These are phyloP conservation scores for Marmota flaviventris DNA, from an alignment of 2,113 vertebrate genomes.

Conservation along the genomic window DNA sequence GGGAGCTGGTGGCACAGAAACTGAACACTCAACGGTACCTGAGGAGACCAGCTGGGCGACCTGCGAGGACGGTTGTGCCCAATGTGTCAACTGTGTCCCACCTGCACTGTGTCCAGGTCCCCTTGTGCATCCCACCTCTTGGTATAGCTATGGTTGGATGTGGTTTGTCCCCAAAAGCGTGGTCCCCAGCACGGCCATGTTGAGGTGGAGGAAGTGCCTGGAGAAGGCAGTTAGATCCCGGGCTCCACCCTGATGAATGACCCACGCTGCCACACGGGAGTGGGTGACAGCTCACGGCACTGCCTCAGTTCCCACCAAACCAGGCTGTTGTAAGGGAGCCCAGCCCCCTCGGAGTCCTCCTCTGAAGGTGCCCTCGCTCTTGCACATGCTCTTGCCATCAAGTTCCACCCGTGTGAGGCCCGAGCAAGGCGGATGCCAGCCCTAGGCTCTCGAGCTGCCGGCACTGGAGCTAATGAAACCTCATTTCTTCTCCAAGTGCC, in stretches of 20 bases:
- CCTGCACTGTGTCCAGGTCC: too few species aligned
- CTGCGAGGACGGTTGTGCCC: too few species aligned
- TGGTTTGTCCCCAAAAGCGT: neutral
- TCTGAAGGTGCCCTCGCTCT: too few species aligned
- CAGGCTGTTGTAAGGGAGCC: too few species aligned
- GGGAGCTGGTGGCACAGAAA: neutral
- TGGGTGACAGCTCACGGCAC: too few species aligned
- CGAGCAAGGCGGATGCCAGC: neutral
- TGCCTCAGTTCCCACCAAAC: neutral
- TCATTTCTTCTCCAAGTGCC: neutral
- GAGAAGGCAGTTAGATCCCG: too few species aligned
- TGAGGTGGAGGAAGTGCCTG: neutral
- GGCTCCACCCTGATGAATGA: neutral
- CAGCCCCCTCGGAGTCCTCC: neutral
- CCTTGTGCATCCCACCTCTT: neutral
- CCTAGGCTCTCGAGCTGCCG: neutral
- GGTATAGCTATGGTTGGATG: neutral
- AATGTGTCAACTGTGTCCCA: accelerated
- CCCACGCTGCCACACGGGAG: too few species aligned
- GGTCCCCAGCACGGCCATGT: too few species aligned
- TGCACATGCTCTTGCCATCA: neutral
- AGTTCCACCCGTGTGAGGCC: neutral
- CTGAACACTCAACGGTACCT: neutral
- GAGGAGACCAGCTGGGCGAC: neutral
- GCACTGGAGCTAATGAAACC: neutral